Evolutionary conservation across 2,113 vertebrate species (phyloP).

Genomic region (Neoarius graeffei): DNA sequence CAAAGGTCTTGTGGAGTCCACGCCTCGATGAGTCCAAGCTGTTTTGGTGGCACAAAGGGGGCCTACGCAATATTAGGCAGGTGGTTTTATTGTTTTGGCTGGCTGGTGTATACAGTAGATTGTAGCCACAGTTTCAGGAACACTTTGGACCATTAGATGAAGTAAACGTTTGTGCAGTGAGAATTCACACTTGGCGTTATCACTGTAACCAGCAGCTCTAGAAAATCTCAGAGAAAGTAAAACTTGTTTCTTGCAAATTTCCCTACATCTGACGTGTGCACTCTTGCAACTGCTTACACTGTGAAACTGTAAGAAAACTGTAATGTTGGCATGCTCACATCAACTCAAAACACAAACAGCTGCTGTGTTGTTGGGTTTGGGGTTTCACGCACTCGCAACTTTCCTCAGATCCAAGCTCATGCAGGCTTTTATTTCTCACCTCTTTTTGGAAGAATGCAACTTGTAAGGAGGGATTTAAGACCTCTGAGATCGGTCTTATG

Average conservation of each 20-base stretch:
- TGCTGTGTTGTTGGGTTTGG: slow-evolving; percentile 3
- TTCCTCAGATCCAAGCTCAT: not conserved
- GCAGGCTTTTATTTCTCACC: not conserved
- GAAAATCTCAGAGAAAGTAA: not conserved
- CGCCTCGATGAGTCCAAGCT: too few species aligned
- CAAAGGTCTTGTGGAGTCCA: too few species aligned
- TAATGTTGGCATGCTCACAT: not conserved
- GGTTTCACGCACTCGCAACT: not conserved
- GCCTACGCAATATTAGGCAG: too few species aligned
- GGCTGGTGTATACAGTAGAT: not conserved
- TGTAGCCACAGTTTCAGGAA: not conserved
- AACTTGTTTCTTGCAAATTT: not conserved
- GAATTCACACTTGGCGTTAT: not conserved
- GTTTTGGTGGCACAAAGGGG: too few species aligned
- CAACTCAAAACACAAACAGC: slow-evolving; percentile 1
- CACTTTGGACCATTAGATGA: not conserved
- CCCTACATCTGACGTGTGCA: not conserved
- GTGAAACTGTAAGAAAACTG: slow-evolving; percentile 14
- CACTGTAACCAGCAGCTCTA: not conserved
- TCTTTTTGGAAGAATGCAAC: not conserved
- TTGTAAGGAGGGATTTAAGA: not conserved
- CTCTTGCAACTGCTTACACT: slow-evolving; percentile 6
- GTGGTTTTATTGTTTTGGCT: too few species aligned
- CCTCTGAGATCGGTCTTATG: not conserved
- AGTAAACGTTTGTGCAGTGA: not conserved